These are phyloP conservation scores for Formicarius rufipectus DNA, from an alignment of 2,113 vertebrate genomes.

Conservation along the genomic window DNA sequence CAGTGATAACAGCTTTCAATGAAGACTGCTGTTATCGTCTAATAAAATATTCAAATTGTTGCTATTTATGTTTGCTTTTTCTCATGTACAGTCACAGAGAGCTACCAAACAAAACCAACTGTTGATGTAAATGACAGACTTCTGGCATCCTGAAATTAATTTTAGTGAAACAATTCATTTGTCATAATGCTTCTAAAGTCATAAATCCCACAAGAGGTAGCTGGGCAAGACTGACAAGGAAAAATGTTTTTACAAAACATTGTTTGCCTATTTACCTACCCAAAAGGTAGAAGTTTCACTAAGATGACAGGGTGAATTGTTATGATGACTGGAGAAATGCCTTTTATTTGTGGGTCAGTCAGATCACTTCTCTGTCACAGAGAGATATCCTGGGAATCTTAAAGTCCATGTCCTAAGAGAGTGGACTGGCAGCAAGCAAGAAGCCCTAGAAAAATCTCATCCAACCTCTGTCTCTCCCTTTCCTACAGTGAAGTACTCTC, in stretches of 20 bases:
- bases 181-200: background rate
- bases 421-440: background rate
- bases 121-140: background rate
- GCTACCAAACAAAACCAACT: background rate
- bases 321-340: background rate
- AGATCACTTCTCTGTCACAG: background rate
- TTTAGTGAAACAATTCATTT: background rate
- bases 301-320: background rate
- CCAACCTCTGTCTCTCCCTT: background rate
- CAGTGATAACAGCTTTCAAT: background rate
- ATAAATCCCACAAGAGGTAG: background rate
- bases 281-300: background rate
- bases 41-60: background rate
- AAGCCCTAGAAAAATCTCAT: background rate
- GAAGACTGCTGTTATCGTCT: background rate
- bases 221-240: background rate
- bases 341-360: background rate
- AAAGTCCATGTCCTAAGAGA: rapidly evolving
- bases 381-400: background rate
- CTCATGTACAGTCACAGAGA: background rate
- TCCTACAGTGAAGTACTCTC: background rate
- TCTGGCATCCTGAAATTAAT: background rate
- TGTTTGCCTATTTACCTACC: background rate
- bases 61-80: background rate
- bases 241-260: background rate